A percentile compares a stretch with the other conserved stretches of the same genome.
Evolutionary conservation across 1,140 invertebrate species (phyloP).

Genomic region (Zophobas atratus): DNA sequence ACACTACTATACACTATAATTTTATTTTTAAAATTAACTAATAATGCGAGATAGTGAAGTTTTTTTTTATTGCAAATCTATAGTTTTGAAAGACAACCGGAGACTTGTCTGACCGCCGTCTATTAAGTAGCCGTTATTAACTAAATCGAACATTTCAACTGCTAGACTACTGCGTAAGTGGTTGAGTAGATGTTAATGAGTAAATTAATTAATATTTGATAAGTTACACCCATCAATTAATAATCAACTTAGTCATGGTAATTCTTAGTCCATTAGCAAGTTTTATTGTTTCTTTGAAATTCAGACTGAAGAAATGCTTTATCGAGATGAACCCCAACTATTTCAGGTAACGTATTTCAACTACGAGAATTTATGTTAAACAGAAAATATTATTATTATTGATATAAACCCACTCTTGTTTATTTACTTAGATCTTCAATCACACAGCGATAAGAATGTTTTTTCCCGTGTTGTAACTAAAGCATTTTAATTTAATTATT

Average conservation of each 20-base stretch:
- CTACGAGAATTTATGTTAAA: no score
- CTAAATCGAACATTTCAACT: not conserved
- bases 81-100: no score
- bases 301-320: not conserved
- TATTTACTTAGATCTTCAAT: not conserved
- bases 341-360: no score
- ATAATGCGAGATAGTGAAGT: no score
- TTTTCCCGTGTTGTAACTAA: not conserved
- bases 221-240: slow-evolving; percentile 47
- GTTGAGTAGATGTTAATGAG: slow-evolving; percentile 49
- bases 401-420: no score
- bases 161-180: slow-evolving; percentile 3
- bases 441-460: not conserved
- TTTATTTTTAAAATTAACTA: no score
- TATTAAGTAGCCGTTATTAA: not conserved
- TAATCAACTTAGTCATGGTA: slow-evolving; percentile 37
- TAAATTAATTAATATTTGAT: slow-evolving; percentile 50
- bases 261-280: slow-evolving; percentile 27
- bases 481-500: no score
- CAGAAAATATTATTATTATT: no score
- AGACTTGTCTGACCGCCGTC: no score
- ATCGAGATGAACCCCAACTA: slow-evolving; percentile 2
- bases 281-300: slow-evolving; percentile 15
- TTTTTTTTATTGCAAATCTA: no score
- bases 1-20: no score